Evolutionary conservation across 2,113 vertebrate species (phyloP), one percentile per base, ranked within the genome.

Genomic region (Trochalopteron elliotii): DNA sequence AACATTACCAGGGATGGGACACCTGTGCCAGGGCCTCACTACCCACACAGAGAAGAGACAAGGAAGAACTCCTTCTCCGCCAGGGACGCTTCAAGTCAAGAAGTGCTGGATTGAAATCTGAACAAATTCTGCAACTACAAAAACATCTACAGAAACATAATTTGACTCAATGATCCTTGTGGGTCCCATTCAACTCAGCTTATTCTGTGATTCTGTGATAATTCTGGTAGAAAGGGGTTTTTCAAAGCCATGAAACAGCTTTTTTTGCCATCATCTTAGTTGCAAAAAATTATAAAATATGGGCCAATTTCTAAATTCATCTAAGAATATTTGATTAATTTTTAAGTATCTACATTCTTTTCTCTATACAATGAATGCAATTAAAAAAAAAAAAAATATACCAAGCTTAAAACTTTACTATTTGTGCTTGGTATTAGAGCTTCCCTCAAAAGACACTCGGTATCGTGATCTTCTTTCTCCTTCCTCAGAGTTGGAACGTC

Each of bases 401-500:
- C 17, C n/a, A 60, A 40, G 22, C 31, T 52, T 40, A 20, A 72
- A 68, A 44, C 40, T 61, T 56, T 6, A 28, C 3, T 49, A 10
- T 5, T 67, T 57, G 16, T 17, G 71, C 37, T 60, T 24, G 21
- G 44, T 33, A 37, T 42, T 16, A 74, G 31, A 81, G 59, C 19
- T 50, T 75, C 47, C 56, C 44, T 35, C 50, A 39, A 30, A 68
- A 76, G 53, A 33, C 5, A 28, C 18, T 1, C 3, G 7, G 44
- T 52, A 55, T 33, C 13, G 3, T 5, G 19, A 31, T 83, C 37
- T n/a, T n/a, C n/a, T 5, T 25, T 18, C 33, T 42, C 42, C 15
- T 55, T 55, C 47, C 56, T 52, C 4, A 2, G 47, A 59, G 59
- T 0, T 33, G n/a, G 21, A 35, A 28, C 0, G 8, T 31, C 1